Conservation (phyloP, 2,797 vertebrate species). For the Clamator glandarius region DNA sequence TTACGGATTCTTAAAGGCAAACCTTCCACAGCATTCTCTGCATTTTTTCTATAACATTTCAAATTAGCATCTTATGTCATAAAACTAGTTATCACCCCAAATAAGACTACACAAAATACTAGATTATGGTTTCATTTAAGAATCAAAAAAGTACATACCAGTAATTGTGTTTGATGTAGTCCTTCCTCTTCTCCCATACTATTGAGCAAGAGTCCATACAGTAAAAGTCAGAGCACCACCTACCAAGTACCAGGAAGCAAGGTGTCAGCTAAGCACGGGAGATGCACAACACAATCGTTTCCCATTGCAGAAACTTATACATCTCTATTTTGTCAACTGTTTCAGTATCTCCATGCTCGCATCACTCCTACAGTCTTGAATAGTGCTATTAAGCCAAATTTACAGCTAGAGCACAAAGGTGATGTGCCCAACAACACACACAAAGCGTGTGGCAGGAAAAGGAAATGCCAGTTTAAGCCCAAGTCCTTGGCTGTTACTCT, state of each 20-base stretch:
- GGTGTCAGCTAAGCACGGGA: neutral
- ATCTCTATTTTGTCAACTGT: neutral
- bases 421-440: neutral
- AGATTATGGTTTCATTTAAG: neutral
- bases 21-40: neutral
- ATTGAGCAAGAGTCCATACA: constrained; percentile 76
- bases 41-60: neutral
- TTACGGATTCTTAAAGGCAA: neutral
- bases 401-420: neutral
- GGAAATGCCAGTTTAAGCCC: neutral
- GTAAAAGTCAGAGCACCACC: constrained; percentile 63
- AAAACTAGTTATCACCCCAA: neutral
- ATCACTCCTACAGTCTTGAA: neutral
- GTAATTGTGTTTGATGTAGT: constrained; percentile 66
- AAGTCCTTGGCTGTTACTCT: neutral
- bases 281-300: neutral
- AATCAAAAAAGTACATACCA: constrained; percentile 55
- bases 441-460: neutral
- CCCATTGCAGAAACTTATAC: neutral
- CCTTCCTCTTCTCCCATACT: constrained; percentile 76
- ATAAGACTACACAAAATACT: neutral
- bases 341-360: neutral
- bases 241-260: constrained; percentile 49
- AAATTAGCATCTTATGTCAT: neutral
- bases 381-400: neutral